Percentiles rank a stretch among this genome's conserved stretches.
These are phyloP conservation scores for Leucoptera coffeella DNA, from an alignment of 2,888 invertebrate genomes.

Conservation along the genomic window DNA sequence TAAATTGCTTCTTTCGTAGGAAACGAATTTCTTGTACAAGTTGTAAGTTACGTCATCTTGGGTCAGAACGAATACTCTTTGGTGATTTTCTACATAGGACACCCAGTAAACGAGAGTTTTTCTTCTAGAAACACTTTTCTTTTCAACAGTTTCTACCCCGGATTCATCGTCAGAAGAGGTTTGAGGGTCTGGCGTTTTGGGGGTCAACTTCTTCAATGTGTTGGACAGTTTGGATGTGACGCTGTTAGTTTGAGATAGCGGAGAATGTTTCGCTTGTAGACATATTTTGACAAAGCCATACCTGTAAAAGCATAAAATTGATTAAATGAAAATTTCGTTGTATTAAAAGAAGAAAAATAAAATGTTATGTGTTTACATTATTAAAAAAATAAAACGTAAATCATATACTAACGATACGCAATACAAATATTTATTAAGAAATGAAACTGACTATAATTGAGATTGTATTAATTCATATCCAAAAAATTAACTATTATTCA, in stretches of 20 bases:
- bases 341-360: no score
- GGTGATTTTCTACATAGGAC: slow-evolving; percentile 68
- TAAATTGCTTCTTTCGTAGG: slow-evolving; percentile 61
- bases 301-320: no score
- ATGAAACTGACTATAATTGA: no score
- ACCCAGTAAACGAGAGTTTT: slow-evolving; percentile 77
- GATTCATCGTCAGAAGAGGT: slow-evolving; percentile 59
- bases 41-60: slow-evolving; percentile 68
- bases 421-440: no score
- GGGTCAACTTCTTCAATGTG: slow-evolving; percentile 44
- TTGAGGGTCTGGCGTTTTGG: slow-evolving; percentile 42
- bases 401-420: no score
- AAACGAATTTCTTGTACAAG: slow-evolving; percentile 51
- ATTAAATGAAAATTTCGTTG: no score
- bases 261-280: slow-evolving; percentile 59
- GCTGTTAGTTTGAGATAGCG: slow-evolving; percentile 31
- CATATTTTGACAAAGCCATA: slow-evolving; percentile 67
- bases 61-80: slow-evolving; percentile 68
- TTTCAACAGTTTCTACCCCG: slow-evolving; percentile 40
- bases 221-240: slow-evolving; percentile 52
- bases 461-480: no score
- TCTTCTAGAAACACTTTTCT: slow-evolving; percentile 59
- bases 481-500: no score
- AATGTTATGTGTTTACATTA: no score
- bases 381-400: no score